Evolutionary conservation across 1,140 invertebrate species (phyloP).

Genomic region (Popillia japonica): DNA sequence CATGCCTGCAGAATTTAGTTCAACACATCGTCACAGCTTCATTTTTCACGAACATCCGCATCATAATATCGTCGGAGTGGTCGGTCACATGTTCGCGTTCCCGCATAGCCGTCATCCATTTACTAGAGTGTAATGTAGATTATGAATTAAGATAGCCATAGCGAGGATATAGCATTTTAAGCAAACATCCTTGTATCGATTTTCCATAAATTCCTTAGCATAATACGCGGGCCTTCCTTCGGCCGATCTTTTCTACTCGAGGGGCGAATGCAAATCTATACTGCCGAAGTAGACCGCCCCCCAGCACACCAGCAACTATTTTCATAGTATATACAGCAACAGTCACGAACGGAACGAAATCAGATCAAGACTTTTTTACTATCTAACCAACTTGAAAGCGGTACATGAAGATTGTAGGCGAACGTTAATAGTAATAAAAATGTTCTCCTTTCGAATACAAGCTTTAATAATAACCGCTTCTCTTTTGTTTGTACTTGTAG

Average conservation of each 20-base stretch:
- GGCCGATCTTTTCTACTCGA: constrained; percentile 42
- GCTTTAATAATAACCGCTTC: not conserved
- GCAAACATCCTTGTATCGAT: constrained; percentile 45
- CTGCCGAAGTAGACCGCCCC: constrained; percentile 42
- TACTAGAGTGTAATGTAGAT: constrained; percentile 33
- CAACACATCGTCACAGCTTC: not conserved
- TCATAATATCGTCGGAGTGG: constrained; percentile 3
- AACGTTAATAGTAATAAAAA: constrained; percentile 8
- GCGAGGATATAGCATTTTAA: constrained; percentile 36
- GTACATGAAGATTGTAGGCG: not conserved
- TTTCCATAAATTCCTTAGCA: constrained; percentile 45
- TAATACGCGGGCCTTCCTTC: constrained; percentile 33
- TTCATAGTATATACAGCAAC: constrained; percentile 36
- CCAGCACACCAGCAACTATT: not conserved
- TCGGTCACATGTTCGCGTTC: not conserved
- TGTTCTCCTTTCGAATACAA: not conserved
- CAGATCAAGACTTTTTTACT: not conserved
- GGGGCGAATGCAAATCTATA: constrained; percentile 48
- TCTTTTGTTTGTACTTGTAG: constrained; percentile 32
- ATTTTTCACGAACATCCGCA: constrained; percentile 7
- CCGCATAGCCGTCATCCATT: not conserved
- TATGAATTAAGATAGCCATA: constrained; percentile 39
- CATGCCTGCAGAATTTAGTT: not conserved
- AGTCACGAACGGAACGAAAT: constrained; percentile 43
- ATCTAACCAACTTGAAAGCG: constrained; percentile 9